Conservation (phyloP, 2,797 vertebrate species). For the Trematomus bernacchii region DNA sequence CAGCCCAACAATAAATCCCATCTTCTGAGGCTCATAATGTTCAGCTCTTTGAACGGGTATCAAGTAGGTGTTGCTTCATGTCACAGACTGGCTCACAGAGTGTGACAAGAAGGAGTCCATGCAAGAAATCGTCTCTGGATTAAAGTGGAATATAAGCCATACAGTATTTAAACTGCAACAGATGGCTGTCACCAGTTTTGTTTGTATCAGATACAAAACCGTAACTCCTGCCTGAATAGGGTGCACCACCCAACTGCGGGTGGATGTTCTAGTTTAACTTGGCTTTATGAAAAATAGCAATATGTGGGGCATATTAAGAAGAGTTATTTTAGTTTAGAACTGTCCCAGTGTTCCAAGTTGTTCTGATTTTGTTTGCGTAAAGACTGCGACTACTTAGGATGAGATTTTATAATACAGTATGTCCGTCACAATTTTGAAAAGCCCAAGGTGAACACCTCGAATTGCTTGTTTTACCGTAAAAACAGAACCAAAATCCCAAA, state of each 20-base stretch:
- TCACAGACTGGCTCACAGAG: neutral
- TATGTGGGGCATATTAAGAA: neutral
- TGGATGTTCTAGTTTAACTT: neutral
- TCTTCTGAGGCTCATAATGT: neutral
- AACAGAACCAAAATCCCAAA: neutral
- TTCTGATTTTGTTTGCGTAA: no score
- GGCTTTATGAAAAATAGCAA: neutral
- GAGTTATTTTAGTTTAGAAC: neutral
- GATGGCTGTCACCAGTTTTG: neutral
- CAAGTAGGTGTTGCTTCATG: slow-evolving; percentile 4
- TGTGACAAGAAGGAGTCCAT: neutral
- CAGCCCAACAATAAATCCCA: neutral
- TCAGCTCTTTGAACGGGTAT: slow-evolving; percentile 8
- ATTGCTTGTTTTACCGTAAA: neutral
- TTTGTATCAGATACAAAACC: neutral
- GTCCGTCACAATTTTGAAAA: neutral
- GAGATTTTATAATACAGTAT: no score
- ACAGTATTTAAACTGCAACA: neutral
- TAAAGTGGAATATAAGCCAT: neutral
- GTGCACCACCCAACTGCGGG: neutral
- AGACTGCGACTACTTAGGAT: no score
- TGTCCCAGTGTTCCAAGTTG: neutral
- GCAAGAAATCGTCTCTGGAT: neutral
- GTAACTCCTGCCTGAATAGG: neutral
- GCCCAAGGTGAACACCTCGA: neutral